Conservation (phyloP, 2,888 invertebrate species). For the Syrphus vitripennis region DNA sequence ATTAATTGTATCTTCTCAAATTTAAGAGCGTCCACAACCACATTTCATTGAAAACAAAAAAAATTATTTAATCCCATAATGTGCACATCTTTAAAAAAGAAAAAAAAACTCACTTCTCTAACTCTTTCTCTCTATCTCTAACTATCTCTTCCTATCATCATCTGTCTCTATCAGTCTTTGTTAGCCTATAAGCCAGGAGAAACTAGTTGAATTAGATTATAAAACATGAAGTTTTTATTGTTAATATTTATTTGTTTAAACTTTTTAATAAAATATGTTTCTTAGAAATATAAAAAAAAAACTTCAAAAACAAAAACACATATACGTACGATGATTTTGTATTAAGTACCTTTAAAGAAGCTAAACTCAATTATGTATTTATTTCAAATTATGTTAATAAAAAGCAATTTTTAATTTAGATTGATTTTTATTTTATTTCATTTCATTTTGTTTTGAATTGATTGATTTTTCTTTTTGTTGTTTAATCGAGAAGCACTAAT, state of each 20-base stretch:
- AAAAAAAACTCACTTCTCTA: not conserved
- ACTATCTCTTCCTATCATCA: constrained; percentile 14
- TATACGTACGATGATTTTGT: constrained; percentile 67
- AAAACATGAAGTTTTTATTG: constrained; percentile 62
- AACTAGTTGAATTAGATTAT: constrained; percentile 67
- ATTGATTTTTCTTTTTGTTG: not conserved
- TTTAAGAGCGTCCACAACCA: constrained; percentile 68
- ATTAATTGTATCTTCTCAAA: constrained; percentile 63
- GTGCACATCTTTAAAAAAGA: constrained; percentile 43
- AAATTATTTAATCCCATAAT: constrained; percentile 54
- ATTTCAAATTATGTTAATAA: constrained; percentile 58
- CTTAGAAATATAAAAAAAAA: constrained; percentile 34
- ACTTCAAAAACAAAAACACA: constrained; percentile 51
- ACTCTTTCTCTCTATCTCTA: constrained; percentile 6
- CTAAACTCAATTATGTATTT: constrained; percentile 46
- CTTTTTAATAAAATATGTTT: constrained; percentile 13
- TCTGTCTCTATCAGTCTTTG: constrained; percentile 40
- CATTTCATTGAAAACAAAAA: constrained; percentile 57
- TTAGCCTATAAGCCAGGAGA: constrained; percentile 46
- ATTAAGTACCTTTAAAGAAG: constrained; percentile 66
- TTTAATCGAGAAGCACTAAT: not conserved
- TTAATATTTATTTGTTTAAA: constrained; percentile 66
- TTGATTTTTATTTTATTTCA: constrained; percentile 8
- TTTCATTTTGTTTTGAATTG: not conserved
- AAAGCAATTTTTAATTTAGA: constrained; percentile 50